phyloP scores from a whole-genome alignment of 2,797 vertebrate genomes.

The Crypturellus tataupa region DNA sequence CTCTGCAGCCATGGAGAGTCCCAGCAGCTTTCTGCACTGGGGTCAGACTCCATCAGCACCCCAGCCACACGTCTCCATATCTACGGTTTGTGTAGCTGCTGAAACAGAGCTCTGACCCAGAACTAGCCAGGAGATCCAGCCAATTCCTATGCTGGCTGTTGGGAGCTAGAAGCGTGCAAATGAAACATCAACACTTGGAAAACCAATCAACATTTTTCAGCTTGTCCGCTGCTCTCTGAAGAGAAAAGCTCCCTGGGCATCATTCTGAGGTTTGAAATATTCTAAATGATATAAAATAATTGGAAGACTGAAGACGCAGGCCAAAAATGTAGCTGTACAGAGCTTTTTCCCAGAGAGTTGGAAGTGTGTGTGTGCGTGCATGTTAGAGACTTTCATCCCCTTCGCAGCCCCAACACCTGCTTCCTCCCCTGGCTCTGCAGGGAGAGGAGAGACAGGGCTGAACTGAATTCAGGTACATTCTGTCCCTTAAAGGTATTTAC shows the following conservation, averaged over 20 bases:
- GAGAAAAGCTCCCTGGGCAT: not conserved
- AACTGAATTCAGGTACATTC: slow-evolving; percentile 8
- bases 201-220: not conserved
- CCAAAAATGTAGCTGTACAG: not conserved
- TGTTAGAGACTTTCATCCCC: not conserved
- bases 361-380: not conserved
- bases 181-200: not conserved
- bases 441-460: not conserved
- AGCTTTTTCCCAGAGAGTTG: not conserved
- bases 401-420: not conserved
- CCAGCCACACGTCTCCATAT: not conserved
- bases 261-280: not conserved
- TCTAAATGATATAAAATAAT: not conserved
- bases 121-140: not conserved
- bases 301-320: not conserved
- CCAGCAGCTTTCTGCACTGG: rapidly evolving
- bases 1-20: not conserved
- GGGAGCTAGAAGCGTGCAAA: not conserved
- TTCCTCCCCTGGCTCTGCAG: rapidly evolving
- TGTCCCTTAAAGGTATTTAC: not conserved
- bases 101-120: not conserved
- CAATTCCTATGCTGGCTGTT: not conserved
- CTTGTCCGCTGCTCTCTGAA: rapidly evolving
- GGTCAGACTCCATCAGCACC: not conserved
- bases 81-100: not conserved